Evolutionary conservation across 2,797 vertebrate species (phyloP).

Genomic region (Semaprochilodus insignis): DNA sequence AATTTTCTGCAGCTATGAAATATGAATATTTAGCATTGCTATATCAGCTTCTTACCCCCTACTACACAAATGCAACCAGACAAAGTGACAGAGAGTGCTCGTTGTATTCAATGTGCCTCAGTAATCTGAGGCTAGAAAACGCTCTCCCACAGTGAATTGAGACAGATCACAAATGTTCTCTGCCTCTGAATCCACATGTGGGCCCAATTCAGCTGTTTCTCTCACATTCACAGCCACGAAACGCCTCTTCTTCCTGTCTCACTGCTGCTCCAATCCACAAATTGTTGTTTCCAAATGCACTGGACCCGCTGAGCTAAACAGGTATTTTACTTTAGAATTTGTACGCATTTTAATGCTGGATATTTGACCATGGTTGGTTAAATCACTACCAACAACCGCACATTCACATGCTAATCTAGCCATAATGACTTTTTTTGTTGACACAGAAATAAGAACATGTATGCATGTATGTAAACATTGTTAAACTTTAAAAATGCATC

Average conservation of each 20-base stretch:
- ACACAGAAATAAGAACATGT: neutral
- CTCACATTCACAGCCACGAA: conserved; percentile 17
- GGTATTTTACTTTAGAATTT: neutral
- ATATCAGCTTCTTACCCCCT: conserved; percentile 27
- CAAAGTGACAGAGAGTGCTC: conserved; percentile 53
- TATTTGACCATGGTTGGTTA: neutral
- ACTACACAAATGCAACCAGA: conserved; percentile 34
- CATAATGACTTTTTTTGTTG: neutral
- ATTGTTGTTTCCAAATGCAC: conserved; percentile 27
- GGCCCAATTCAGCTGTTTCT: conserved; percentile 39
- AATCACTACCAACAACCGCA: neutral
- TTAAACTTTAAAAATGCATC: neutral
- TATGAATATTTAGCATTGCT: conserved; percentile 11
- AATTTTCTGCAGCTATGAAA: conserved; percentile 18
- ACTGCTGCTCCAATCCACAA: conserved; percentile 43
- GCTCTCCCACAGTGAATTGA: conserved; percentile 66
- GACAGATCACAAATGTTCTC: conserved; percentile 60
- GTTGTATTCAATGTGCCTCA: conserved; percentile 52
- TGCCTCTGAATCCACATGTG: conserved; percentile 68
- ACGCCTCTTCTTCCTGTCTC: conserved; percentile 53
- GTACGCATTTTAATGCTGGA: neutral
- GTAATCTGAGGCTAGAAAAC: conserved; percentile 65
- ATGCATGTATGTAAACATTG: neutral
- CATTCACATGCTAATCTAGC: neutral
- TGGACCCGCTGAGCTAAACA: neutral